Evolutionary conservation across 2,888 invertebrate species (phyloP).

Genomic region (Drosophila diplacantha): DNA sequence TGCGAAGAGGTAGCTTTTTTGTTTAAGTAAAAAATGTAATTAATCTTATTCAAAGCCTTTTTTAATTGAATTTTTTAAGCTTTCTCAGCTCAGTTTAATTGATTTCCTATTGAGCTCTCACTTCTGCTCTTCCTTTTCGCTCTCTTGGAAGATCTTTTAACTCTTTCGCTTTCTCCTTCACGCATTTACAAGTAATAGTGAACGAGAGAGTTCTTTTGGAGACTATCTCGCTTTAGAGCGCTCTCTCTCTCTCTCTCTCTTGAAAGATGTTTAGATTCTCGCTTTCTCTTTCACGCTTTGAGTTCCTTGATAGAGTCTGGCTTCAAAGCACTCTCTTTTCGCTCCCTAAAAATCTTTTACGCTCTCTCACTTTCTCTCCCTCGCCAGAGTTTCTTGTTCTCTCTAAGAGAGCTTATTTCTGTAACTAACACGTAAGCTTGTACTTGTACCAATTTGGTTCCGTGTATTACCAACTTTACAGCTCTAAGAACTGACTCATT

Average conservation of each 20-base stretch:
- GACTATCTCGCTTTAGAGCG: too few relatives aligned
- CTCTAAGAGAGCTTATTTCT: background rate
- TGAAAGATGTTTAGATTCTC: background rate
- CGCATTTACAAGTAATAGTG: too few relatives aligned
- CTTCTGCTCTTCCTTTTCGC: background rate
- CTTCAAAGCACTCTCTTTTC: too few relatives aligned
- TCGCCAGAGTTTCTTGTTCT: too few relatives aligned
- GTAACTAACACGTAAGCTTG: background rate
- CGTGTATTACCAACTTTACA: background rate
- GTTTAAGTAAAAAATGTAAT: background rate
- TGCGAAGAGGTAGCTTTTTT: background rate
- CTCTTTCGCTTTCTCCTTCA: too few relatives aligned
- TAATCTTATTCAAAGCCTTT: background rate
- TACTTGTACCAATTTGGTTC: background rate
- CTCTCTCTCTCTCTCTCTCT: background rate
- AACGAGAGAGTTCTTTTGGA: too few relatives aligned
- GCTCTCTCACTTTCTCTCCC: too few relatives aligned
- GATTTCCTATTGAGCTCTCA: background rate
- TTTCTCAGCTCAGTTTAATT: background rate
- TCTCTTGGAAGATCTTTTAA: background rate
- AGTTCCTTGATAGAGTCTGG: too few relatives aligned
- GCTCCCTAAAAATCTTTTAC: too few relatives aligned
- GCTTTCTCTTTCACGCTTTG: too few relatives aligned
- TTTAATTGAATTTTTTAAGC: too few relatives aligned
- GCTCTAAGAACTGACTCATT: background rate